Base-by-base conservation (phyloP, 2,888 invertebrate species). In the Suillia variegata region DNA sequence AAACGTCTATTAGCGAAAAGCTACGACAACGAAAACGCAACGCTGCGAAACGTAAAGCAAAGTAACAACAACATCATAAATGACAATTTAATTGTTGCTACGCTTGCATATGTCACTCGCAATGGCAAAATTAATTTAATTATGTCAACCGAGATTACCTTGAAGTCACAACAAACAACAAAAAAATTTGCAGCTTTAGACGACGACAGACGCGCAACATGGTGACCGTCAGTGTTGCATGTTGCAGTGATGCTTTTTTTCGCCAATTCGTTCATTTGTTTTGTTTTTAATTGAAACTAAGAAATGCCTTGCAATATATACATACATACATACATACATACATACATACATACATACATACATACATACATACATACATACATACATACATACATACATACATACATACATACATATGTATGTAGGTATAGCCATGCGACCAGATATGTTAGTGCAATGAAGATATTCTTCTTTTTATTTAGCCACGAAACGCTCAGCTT, bases 51-150 rank as follows among this genome's bases (percentile, higher is more conserved):
- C n/a, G 10, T n/a, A 38, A 38, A 38, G 3, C 13, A n/a, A 38
- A 38, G n/a, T 4, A 38, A 38, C 6, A n/a, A n/a, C 6, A 38
- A 20, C 18, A 13, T 5, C 5, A n/a, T 45, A 45, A 45, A 20
- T 45, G 45, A 45, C 45, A 20, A 18, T 45, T 45, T 45, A 45
- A 45, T 45, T 45, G 45, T 45, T 45, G 17, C 6, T 45, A 20
- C 45, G 34, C 49, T 45, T 45, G 45, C 45, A 45, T 20, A 45
- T 42, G 59, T 67, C 70, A 70, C 59, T 65, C 64, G 54, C 66
- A 67, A 67, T 67, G 65, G 66, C 67, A 75, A 78, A 78, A 77
- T 76, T 78, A 77, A 77, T 77, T 77, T 78, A 77, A 77, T 77
- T 76, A 77, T 77, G 77, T 78, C 77, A 77, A 76, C 76, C 69